These are phyloP conservation scores for Anas platyrhynchos DNA, from an alignment of 2,113 vertebrate species.

Conservation along the genomic window DNA sequence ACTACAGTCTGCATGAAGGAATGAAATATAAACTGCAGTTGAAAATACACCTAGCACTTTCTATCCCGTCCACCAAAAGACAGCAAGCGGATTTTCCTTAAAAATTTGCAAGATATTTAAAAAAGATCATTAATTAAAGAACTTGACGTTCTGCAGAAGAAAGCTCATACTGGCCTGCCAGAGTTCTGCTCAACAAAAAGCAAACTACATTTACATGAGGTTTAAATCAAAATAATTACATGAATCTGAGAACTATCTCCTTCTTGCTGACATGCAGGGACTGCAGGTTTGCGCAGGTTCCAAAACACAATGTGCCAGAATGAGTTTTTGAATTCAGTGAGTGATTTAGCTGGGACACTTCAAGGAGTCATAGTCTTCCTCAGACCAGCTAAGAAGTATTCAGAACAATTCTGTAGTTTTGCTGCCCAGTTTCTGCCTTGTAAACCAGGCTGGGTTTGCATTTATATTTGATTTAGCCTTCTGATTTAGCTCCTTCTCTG, in stretches of 20 bases:
- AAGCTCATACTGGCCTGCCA: background rate
- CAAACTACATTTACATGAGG: background rate
- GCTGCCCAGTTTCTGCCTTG: background rate
- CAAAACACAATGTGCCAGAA: background rate
- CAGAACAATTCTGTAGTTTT: background rate
- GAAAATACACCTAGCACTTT: background rate
- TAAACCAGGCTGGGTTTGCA: background rate
- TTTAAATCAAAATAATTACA: background rate
- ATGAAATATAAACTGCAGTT: background rate
- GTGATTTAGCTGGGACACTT: background rate
- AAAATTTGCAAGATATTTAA: background rate
- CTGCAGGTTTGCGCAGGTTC: background rate
- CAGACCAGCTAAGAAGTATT: background rate
- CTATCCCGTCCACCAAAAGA: background rate
- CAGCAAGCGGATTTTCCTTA: background rate
- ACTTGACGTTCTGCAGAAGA: background rate
- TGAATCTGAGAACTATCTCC: background rate
- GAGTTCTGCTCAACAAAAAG: background rate
- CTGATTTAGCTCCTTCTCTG: background rate
- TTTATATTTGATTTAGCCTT: background rate
- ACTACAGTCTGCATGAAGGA: background rate
- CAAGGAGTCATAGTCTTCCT: fast-evolving
- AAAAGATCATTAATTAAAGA: background rate
- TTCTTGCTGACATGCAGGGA: background rate
- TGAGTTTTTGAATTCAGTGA: background rate